These are phyloP conservation scores for Drosophila pseudoobscura DNA, from an alignment of 1,140 invertebrate genomes.

Conservation along the genomic window DNA sequence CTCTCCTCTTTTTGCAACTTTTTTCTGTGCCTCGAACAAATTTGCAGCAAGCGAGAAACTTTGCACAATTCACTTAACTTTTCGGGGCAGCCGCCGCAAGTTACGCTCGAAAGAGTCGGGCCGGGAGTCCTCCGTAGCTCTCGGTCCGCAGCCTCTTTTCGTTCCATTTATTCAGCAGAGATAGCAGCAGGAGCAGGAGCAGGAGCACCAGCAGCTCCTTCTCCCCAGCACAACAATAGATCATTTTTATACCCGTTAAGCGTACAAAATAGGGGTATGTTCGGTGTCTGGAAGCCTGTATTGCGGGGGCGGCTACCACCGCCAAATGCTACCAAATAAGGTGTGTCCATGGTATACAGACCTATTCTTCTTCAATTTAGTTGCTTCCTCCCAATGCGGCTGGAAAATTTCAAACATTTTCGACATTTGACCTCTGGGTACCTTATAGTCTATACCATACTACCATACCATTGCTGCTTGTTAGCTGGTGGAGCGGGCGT, in stretches of 20 bases:
- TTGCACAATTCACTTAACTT: constrained; percentile 81
- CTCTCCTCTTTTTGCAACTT: constrained; percentile 39
- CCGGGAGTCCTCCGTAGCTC: neutral
- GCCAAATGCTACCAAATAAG: neutral
- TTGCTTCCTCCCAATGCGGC: too few species aligned
- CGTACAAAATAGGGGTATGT: neutral
- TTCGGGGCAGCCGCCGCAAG: constrained; percentile 63
- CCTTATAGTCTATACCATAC: too few species aligned
- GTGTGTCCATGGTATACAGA: too few species aligned
- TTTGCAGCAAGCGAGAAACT: constrained; percentile 72
- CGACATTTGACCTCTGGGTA: too few species aligned
- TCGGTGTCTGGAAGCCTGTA: too few species aligned
- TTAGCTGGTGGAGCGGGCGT: too few species aligned
- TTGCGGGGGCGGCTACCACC: too few species aligned
- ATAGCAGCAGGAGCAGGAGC: constrained; percentile 14
- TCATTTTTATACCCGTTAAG: constrained; percentile 34
- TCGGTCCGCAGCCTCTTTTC: constrained; percentile 1
- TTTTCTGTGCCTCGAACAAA: constrained; percentile 60
- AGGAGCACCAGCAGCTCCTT: constrained; percentile 19
- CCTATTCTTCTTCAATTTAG: too few species aligned
- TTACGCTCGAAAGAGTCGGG: constrained; percentile 42
- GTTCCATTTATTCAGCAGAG: constrained; percentile 53
- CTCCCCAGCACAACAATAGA: constrained; percentile 50
- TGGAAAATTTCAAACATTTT: too few species aligned
- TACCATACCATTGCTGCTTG: too few species aligned